phyloP scores from a whole-genome alignment of 2,797 vertebrate species.

The Lacerta bilineata region DNA sequence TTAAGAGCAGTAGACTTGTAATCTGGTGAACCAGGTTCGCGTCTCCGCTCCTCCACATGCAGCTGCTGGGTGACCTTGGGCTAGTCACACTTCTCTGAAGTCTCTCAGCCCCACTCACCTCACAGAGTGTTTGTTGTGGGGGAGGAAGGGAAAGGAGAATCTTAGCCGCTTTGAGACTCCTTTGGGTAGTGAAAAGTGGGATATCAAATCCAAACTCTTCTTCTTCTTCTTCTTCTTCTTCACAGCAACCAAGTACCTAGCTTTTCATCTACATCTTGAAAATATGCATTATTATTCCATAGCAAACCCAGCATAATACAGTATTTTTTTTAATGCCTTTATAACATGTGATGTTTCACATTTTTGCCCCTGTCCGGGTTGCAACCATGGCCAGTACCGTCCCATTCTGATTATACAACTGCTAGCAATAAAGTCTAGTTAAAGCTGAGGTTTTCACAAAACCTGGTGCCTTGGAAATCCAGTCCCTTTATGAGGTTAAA shows the following conservation, averaged over 20 bases:
- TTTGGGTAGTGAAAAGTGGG: too few species aligned
- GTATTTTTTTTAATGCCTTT: neutral
- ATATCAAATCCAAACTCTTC: too few species aligned
- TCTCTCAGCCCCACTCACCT: too few species aligned
- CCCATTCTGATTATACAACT: neutral
- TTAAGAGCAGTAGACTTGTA: too few species aligned
- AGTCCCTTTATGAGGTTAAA: neutral
- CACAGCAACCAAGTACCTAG: neutral
- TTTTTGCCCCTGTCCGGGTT: neutral
- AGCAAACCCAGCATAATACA: neutral
- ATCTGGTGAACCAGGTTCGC: too few species aligned
- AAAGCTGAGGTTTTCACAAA: neutral
- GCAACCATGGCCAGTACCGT: neutral
- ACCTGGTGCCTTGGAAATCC: neutral
- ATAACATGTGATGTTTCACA: neutral
- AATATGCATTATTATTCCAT: neutral
- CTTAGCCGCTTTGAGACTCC: too few species aligned
- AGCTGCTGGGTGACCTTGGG: too few species aligned
- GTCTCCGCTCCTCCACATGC: too few species aligned
- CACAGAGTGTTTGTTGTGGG: too few species aligned
- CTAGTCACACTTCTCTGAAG: too few species aligned
- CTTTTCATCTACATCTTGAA: neutral
- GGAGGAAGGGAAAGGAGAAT: too few species aligned
- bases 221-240: neutral
- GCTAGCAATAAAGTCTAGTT: neutral